Evolutionary conservation across 2,888 invertebrate species (phyloP).

Genomic region (Apeira syringaria): DNA sequence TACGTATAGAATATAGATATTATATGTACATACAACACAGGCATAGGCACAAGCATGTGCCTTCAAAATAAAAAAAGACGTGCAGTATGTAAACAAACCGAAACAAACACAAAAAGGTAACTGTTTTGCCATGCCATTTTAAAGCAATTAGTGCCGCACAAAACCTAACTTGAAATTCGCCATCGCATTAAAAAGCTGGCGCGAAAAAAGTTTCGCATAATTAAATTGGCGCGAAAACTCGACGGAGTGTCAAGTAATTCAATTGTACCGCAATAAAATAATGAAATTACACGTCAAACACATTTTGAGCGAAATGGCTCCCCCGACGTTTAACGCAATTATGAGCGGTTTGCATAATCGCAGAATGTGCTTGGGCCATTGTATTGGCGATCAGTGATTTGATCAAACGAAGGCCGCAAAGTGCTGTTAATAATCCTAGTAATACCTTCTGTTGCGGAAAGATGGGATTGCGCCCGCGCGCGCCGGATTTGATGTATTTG

Average conservation of each 20-base stretch:
- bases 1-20: no score
- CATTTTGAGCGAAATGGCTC: conserved; percentile 61
- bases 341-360: conserved; percentile 72
- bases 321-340: conserved; percentile 59
- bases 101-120: conserved; percentile 2
- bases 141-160: conserved; percentile 16
- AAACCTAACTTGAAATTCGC: conserved; percentile 18
- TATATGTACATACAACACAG: no score
- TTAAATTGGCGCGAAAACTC: conserved; percentile 50
- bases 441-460: no score
- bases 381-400: conserved; percentile 25
- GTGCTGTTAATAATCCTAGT: no score
- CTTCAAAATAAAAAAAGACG: background rate
- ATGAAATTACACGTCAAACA: conserved; percentile 75
- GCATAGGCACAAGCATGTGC: no score
- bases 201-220: conserved; percentile 37
- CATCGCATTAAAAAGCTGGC: conserved; percentile 26
- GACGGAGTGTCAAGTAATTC: conserved; percentile 56
- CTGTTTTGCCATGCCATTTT: conserved; percentile 7
- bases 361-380: conserved; percentile 39
- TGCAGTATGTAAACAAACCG: background rate
- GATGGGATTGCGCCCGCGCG: no score
- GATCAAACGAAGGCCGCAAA: no score
- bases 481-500: no score
- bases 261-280: conserved; percentile 70